phyloP scores from a whole-genome alignment of 92 coral and sea anemone genomes.

The Paragorgia papillata region DNA sequence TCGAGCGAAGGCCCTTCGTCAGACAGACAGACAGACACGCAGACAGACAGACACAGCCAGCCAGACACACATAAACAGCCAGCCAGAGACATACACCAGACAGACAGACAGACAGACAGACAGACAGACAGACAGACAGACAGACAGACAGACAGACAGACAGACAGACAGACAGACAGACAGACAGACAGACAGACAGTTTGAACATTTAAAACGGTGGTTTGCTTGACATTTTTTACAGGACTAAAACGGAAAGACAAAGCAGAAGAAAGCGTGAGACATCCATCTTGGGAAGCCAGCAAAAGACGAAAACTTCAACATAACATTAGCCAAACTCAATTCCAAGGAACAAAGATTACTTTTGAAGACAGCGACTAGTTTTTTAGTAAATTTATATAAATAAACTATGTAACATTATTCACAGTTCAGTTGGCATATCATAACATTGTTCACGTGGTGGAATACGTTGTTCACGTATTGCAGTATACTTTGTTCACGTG shows the following conservation, averaged over 20 bases:
- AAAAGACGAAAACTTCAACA: conserved; percentile 74
- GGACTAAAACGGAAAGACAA: background rate
- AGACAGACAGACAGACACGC: no score
- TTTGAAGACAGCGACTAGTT: conserved; percentile 62
- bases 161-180: no score
- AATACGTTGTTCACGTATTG: no score
- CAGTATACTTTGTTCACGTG: no score
- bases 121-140: background rate
- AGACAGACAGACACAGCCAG: no score
- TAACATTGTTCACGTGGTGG: background rate
- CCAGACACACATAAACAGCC: no score
- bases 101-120: background rate
- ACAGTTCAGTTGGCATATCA: background rate
- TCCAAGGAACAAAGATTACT: conserved; percentile 81
- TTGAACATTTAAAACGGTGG: no score
- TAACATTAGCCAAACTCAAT: conserved; percentile 62
- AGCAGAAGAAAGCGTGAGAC: conserved; percentile 24
- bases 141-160: conserved; percentile 5
- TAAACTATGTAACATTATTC: background rate
- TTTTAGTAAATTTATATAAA: no score
- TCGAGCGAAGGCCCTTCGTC: no score
- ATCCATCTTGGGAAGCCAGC: conserved; percentile 98
- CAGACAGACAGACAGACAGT: no score
- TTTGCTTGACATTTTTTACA: background rate
- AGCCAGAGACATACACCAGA: conserved; percentile 8